Conservation (phyloP, 2,888 invertebrate genomes). For the Cheilosia pagana region DNA sequence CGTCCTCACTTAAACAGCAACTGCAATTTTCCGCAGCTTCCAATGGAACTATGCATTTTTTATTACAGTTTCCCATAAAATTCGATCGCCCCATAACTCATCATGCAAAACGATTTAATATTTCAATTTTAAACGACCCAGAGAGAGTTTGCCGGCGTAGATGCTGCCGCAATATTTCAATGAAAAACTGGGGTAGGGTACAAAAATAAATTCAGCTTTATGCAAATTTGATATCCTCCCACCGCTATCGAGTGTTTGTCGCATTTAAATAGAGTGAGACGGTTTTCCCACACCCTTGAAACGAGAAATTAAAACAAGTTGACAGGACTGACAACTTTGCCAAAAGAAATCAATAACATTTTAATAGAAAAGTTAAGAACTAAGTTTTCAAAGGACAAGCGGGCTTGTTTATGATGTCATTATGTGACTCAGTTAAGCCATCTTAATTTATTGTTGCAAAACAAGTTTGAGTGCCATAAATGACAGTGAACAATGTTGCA, state of each 20-base stretch:
- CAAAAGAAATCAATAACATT: neutral
- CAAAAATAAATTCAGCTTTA: conserved; percentile 40
- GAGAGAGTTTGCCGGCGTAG: neutral
- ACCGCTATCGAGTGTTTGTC: conserved; percentile 6
- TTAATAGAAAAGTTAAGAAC: neutral
- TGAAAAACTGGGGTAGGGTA: neutral
- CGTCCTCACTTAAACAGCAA: neutral
- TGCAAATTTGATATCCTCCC: conserved; percentile 59
- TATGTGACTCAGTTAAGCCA: conserved; percentile 13
- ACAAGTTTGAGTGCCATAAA: conserved; percentile 1
- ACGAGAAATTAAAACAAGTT: conserved; percentile 39
- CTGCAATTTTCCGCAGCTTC: neutral
- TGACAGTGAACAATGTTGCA: neutral
- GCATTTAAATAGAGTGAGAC: conserved; percentile 14
- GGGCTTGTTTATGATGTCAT: neutral
- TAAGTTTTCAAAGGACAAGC: neutral
- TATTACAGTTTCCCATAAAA: conserved; percentile 42
- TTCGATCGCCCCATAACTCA: conserved; percentile 65
- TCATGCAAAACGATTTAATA: conserved; percentile 64
- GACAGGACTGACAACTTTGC: conserved; percentile 1
- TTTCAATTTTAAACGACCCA: conserved; percentile 50
- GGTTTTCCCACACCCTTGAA: conserved; percentile 25
- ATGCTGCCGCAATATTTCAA: conserved; percentile 20
- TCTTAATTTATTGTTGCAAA: conserved; percentile 5
- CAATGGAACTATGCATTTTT: conserved; percentile 17